A percentile compares a stretch with the other conserved stretches of the same genome.
phyloP scores from a whole-genome alignment of 2,888 invertebrate genomes.

The Drosophila algonquin region DNA sequence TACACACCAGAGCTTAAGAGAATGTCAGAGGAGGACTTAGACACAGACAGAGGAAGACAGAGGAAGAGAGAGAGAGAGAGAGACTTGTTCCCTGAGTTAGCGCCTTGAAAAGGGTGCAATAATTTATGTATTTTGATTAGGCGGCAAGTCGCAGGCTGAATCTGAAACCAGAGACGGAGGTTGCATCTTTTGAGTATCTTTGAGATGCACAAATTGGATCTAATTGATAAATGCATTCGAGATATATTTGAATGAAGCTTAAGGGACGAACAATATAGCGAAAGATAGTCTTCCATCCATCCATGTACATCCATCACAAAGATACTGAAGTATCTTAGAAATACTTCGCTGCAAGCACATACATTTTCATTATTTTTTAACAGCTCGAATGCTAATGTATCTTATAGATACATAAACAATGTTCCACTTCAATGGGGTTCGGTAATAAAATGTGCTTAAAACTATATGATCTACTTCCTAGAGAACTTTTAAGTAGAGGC shows the following conservation, averaged over 20 bases:
- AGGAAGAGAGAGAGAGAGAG: neutral
- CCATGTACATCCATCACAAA: neutral
- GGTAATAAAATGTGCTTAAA: too few relatives aligned
- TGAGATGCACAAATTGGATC: neutral
- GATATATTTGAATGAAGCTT: slow-evolving; percentile 33
- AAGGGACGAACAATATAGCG: neutral
- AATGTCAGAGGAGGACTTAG: neutral
- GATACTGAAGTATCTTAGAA: neutral
- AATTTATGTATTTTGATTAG: slow-evolving; percentile 46
- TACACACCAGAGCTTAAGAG: slow-evolving; percentile 16
- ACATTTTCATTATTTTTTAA: too few relatives aligned
- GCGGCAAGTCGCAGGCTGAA: neutral
- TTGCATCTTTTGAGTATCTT: neutral
- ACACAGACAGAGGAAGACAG: too few relatives aligned
- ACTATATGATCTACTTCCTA: too few relatives aligned
- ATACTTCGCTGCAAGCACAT: too few relatives aligned
- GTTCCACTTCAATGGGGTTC: too few relatives aligned
- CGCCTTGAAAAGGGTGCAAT: slow-evolving; percentile 38
- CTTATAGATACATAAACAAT: too few relatives aligned
- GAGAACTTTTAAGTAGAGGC: too few relatives aligned
- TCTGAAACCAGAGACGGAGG: neutral
- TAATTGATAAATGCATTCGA: slow-evolving; percentile 41
- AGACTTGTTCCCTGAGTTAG: slow-evolving; percentile 34
- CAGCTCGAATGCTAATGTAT: too few relatives aligned
- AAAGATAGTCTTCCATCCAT: too few relatives aligned